Evolutionary conservation across 2,888 invertebrate species (phyloP).

Genomic region (Acronicta psi): DNA sequence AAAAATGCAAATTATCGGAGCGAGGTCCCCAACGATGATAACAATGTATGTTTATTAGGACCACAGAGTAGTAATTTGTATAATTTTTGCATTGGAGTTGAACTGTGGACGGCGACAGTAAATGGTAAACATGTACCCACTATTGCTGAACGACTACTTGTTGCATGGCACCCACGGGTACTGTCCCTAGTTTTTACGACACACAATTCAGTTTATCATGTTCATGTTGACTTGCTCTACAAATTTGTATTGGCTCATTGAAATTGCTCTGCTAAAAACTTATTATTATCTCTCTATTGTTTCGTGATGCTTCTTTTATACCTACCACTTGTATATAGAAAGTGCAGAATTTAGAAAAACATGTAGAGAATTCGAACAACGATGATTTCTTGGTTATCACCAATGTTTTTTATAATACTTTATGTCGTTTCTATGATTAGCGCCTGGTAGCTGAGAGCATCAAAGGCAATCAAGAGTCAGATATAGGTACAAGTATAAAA

Average conservation of each 20-base stretch:
- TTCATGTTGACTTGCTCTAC: conserved; percentile 24
- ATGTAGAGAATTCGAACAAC: too few species aligned
- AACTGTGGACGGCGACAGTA: conserved; percentile 43
- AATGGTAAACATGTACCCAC: conserved; percentile 33
- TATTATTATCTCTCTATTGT: background rate
- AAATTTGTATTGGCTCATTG: conserved; percentile 18
- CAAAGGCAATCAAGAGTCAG: too few species aligned
- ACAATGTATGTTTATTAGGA: conserved; percentile 67
- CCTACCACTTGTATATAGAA: background rate
- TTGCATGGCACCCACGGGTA: conserved; percentile 41
- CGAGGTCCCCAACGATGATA: conserved; percentile 62
- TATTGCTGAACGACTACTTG: conserved; percentile 49
- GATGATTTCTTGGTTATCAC: too few species aligned
- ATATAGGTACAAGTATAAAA: too few species aligned
- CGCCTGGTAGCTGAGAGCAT: too few species aligned
- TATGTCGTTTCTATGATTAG: too few species aligned
- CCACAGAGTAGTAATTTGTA: conserved; percentile 76
- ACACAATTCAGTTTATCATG: conserved; percentile 29
- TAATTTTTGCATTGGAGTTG: conserved; percentile 76
- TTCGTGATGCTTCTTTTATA: background rate
- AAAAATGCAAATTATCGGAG: conserved; percentile 79
- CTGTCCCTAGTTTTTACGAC: conserved; percentile 44
- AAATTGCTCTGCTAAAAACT: conserved; percentile 1
- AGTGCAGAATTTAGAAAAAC: background rate
- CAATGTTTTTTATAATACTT: too few species aligned